These are phyloP conservation scores for Bradysia coprophila DNA, from an alignment of 1,140 invertebrate species.

Conservation along the genomic window DNA sequence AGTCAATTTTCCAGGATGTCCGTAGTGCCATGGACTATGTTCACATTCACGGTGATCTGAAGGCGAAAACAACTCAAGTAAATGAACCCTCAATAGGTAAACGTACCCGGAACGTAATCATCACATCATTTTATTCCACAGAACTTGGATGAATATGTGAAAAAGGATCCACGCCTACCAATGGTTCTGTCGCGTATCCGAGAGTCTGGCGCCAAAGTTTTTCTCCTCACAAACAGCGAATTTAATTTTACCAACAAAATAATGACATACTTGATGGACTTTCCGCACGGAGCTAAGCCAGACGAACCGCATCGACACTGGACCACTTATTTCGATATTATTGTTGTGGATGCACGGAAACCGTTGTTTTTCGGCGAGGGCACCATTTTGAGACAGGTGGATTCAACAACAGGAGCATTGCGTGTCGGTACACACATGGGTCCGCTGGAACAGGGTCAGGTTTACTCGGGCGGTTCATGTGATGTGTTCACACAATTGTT, in stretches of 20 bases:
- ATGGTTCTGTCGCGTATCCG: slow-evolving; percentile 73
- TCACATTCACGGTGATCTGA: slow-evolving; percentile 80
- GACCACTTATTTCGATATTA: slow-evolving; percentile 94
- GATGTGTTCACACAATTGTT: slow-evolving; percentile 95
- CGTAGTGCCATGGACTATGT: slow-evolving; percentile 81
- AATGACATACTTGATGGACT: slow-evolving; percentile 91
- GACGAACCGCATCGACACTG: slow-evolving; percentile 68
- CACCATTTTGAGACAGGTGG: slow-evolving; percentile 86
- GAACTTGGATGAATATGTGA: slow-evolving; percentile 85
- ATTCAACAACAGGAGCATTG: slow-evolving; percentile 73
- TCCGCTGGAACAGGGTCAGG: slow-evolving; percentile 52
- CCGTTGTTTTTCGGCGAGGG: slow-evolving; percentile 95
- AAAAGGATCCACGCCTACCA: slow-evolving; percentile 77
- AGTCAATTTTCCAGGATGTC: slow-evolving; percentile 95
- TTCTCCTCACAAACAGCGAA: slow-evolving; percentile 94
- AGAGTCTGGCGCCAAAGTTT: slow-evolving; percentile 82
- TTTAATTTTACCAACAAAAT: slow-evolving; percentile 91
- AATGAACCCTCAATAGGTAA: background rate
- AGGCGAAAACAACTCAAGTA: slow-evolving; percentile 62
- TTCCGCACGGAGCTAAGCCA: slow-evolving; percentile 56
- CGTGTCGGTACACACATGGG: slow-evolving; percentile 80
- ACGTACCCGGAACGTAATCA: background rate
- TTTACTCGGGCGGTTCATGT: slow-evolving; percentile 71
- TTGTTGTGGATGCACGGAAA: slow-evolving; percentile 92
- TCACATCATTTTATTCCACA: slow-evolving; percentile 3